Evolutionary conservation across 2,888 invertebrate genomes (phyloP), one percentile per base, ranked within the genome.

Genomic region (Minunthozetes semirufus): DNA sequence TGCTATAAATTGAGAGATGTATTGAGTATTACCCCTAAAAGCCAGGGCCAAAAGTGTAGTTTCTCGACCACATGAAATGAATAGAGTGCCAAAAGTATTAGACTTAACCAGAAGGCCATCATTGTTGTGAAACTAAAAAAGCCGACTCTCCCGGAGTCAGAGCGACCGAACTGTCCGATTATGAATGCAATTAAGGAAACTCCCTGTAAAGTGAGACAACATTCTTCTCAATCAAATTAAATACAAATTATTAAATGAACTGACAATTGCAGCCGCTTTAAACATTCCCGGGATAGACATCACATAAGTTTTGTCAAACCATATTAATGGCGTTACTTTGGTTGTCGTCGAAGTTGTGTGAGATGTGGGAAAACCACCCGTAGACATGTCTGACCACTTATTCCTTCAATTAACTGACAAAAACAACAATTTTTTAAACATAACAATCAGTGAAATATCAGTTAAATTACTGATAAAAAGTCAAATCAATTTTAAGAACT

Each of bases 1-100:
- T 59, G 17, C 5, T 59, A 59, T 25, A 27, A 59, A 27, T 59
- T 15, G 13, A 50, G 50, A 48, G 13, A 48, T 8, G 13, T 2
- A 1, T 11, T 15, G 13, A 77, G 25, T 74, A 85, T 84, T 82
- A 88, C 93, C 78, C 91, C 87, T 83, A 89, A 89, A 76, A 93
- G 84, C 93, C 94, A 94, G 1, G 93, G 93, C 80, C 94, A 89
- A 83, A 88, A 89, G 82, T 89, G 89, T 81, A 90, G 88, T 83
- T 90, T 90, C 84, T 94, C 94, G 77, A 94, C 87, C 33, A 93
- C 86, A 82, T 94, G 93, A 84, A 93, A 92, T 77, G 93, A 82
- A 82, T 94, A 94, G 76, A 92, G 86, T 0, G 88, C 87, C 19
- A 94, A 86, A 72, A 94, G 84, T 78, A 91, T 88, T 50, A 89